Evolutionary conservation across 2,888 invertebrate genomes (phyloP), one percentile per base, ranked within the genome.

Genomic region (Drosophila robusta): DNA sequence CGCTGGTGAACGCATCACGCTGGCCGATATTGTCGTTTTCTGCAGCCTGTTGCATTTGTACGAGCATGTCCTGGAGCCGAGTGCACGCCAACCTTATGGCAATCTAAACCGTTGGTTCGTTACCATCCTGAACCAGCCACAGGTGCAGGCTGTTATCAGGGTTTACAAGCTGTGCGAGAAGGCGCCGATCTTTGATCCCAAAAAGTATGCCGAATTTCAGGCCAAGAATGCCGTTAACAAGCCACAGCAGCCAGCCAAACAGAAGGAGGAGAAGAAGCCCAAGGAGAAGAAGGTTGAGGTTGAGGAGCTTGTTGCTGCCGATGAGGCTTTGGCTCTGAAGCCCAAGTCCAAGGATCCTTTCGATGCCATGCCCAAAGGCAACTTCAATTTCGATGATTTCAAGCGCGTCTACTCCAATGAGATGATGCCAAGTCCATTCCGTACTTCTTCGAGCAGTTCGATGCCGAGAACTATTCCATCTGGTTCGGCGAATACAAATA

Each of bases 71-170:
- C n/a, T n/a, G n/a, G n/a, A n/a, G n/a, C n/a, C n/a, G n/a, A n/a
- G n/a, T n/a, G n/a, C n/a, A n/a, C n/a, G n/a, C n/a, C n/a, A n/a
- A n/a, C n/a, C n/a, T n/a, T n/a, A n/a, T n/a, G n/a, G n/a, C n/a
- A n/a, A n/a, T n/a, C n/a, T n/a, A n/a, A n/a, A n/a, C n/a, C n/a
- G 99, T 91, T 99, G 99, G 99, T 99, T 99, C 93, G 93, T 93
- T 72, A 99, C 99, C 12, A 92, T 99, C 68, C 93, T 98, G 70
- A 95, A 97, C 91, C 99, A 99, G 93, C 95, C 96, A 3, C 94
- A 96, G 90, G 95, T 97, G 57, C 95, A 96, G 92, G 93, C 94
- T 67, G 95, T 97, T 11, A 85, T 94, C 6, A 90, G 90, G 75
- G 85, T 90, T 56, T 94, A 95, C 78, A 93, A 94, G 83, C 93